Percentiles rank a stretch among this genome's conserved stretches.
phyloP scores from a whole-genome alignment of 2,797 vertebrate genomes.

The Hypotaenidia philippensis region DNA sequence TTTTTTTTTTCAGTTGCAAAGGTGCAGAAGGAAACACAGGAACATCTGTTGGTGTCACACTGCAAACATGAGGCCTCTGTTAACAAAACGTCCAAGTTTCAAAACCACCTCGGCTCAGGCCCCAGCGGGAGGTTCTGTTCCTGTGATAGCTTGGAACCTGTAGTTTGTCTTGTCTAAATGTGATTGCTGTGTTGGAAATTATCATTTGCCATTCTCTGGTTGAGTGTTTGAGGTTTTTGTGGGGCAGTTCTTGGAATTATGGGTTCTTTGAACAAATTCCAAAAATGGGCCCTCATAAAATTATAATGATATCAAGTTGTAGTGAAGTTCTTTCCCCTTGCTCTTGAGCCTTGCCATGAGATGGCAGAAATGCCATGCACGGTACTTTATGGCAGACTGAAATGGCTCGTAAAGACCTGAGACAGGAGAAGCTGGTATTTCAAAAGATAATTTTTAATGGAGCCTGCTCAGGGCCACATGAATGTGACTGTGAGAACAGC shows the following conservation, averaged over 20 bases:
- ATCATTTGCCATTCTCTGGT: background rate
- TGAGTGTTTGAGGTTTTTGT: background rate
- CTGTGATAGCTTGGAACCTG: background rate
- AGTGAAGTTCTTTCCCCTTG: background rate
- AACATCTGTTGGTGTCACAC: background rate
- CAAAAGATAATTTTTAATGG: background rate
- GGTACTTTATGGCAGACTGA: background rate
- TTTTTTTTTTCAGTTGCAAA: background rate
- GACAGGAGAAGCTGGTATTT: background rate
- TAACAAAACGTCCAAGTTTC: background rate
- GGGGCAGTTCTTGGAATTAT: background rate
- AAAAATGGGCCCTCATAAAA: background rate
- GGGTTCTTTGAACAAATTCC: background rate
- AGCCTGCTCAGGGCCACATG: background rate
- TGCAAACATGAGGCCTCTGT: fast-evolving
- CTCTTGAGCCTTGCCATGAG: background rate
- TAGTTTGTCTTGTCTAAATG: background rate
- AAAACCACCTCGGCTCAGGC: background rate
- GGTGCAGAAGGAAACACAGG: background rate
- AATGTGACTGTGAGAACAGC: background rate
- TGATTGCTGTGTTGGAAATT: background rate
- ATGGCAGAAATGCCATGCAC: background rate
- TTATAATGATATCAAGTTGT: background rate
- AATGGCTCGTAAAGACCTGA: background rate
- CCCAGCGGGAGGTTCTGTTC: fast-evolving